phyloP scores from a whole-genome alignment of 2,888 invertebrate species.

The Oasisia sp. region DNA sequence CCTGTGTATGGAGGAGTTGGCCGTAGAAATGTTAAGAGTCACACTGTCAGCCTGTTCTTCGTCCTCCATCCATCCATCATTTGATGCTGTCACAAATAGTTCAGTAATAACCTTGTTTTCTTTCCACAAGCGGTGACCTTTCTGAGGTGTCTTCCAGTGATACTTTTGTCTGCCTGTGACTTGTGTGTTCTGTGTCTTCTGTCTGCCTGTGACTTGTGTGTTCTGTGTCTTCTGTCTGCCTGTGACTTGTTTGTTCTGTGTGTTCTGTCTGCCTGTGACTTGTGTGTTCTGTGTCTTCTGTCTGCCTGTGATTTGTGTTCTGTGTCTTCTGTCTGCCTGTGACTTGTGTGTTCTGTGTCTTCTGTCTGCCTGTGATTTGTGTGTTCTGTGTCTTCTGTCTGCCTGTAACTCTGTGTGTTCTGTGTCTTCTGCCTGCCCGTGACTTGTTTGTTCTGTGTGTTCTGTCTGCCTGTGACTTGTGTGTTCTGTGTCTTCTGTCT shows the following conservation, averaged over 20 bases:
- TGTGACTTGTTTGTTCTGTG: conserved; percentile 60
- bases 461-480: conserved; percentile 40
- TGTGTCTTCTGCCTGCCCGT: conserved; percentile 56
- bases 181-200: background rate
- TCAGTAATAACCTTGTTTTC: background rate
- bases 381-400: conserved; percentile 57
- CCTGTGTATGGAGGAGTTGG: background rate
- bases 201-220: background rate
- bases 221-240: background rate
- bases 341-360: background rate
- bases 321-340: background rate
- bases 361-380: conserved; percentile 40
- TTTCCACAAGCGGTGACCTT: background rate
- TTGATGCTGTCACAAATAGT: conserved; percentile 12
- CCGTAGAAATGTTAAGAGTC: background rate
- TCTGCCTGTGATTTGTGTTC: conserved; percentile 42
- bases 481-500: conserved; percentile 57
- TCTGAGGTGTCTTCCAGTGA: background rate
- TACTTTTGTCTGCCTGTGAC: background rate
- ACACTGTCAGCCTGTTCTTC: background rate
- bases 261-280: conserved; percentile 26
- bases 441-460: conserved; percentile 41
- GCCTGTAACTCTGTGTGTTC: conserved; percentile 45
- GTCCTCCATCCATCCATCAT: background rate
- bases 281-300: conserved; percentile 59